Percentiles rank a stretch among this genome's conserved stretches.
phyloP scores from a whole-genome alignment of 2,797 vertebrate species.

The Meda fulgida region DNA sequence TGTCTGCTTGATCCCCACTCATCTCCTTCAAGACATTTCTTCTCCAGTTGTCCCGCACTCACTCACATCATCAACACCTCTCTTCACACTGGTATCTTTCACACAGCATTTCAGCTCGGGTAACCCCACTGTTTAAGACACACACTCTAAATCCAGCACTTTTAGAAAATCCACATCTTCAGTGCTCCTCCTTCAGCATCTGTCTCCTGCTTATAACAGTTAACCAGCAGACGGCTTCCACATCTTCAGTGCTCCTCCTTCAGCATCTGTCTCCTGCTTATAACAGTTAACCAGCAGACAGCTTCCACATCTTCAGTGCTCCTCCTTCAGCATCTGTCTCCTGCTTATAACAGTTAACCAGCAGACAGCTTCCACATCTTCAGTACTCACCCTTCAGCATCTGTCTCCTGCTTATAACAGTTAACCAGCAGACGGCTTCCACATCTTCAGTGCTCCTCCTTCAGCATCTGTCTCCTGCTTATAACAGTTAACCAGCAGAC shows the following conservation, averaged over 20 bases:
- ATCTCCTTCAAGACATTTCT: neutral
- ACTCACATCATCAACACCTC: neutral
- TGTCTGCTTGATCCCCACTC: neutral
- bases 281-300: neutral
- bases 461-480: neutral
- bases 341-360: neutral
- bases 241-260: too few relatives aligned
- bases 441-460: too few relatives aligned
- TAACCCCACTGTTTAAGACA: neutral
- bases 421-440: neutral
- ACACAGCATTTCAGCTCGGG: neutral
- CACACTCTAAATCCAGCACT: neutral
- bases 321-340: neutral
- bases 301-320: neutral
- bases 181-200: neutral
- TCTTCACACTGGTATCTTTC: neutral
- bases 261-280: neutral
- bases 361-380: neutral
- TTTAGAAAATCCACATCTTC: neutral
- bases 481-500: neutral
- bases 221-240: neutral
- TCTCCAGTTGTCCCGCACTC: neutral
- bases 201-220: neutral
- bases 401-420: neutral
- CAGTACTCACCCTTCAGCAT: neutral